Evolutionary conservation across 2,888 invertebrate species (phyloP).

Genomic region (Torymus auratus): DNA sequence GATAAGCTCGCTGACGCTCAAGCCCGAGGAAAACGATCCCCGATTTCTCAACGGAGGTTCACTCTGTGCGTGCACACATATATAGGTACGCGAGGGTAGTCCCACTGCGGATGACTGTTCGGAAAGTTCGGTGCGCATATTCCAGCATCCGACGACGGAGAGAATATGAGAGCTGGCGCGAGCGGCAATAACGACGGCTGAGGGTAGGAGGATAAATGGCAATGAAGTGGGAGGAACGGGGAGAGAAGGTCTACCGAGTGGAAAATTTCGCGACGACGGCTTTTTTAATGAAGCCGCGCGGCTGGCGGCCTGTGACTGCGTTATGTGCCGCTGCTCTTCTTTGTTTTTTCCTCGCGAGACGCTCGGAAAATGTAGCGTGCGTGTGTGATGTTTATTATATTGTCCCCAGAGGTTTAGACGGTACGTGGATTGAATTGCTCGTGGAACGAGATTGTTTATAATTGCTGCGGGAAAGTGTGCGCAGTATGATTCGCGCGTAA

Average conservation of each 20-base stretch:
- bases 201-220: slow-evolving; percentile 28
- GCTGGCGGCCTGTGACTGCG: too few species aligned
- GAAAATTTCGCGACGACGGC: slow-evolving; percentile 49
- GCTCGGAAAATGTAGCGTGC: too few species aligned
- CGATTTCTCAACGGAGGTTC: slow-evolving; percentile 50
- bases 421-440: too few species aligned
- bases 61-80: not conserved
- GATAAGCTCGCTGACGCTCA: slow-evolving; percentile 34
- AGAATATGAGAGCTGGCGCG: not conserved
- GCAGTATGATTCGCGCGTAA: too few species aligned
- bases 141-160: not conserved
- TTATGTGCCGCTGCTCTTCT: too few species aligned
- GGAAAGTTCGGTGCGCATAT: slow-evolving; percentile 45
- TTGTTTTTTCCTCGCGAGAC: too few species aligned
- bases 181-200: slow-evolving; percentile 10
- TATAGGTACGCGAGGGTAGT: slow-evolving; percentile 1
- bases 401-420: too few species aligned
- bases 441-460: too few species aligned
- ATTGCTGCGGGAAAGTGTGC: too few species aligned
- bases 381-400: too few species aligned
- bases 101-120: slow-evolving; percentile 46
- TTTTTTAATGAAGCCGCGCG: slow-evolving; percentile 27
- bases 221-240: slow-evolving; percentile 18
- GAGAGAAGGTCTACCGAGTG: slow-evolving; percentile 16
- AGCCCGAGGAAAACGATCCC: slow-evolving; percentile 27